Percentiles rank a stretch among this genome's conserved stretches.
Evolutionary conservation across 2,888 invertebrate genomes (phyloP).

Genomic region (Toxonevra muliebris): DNA sequence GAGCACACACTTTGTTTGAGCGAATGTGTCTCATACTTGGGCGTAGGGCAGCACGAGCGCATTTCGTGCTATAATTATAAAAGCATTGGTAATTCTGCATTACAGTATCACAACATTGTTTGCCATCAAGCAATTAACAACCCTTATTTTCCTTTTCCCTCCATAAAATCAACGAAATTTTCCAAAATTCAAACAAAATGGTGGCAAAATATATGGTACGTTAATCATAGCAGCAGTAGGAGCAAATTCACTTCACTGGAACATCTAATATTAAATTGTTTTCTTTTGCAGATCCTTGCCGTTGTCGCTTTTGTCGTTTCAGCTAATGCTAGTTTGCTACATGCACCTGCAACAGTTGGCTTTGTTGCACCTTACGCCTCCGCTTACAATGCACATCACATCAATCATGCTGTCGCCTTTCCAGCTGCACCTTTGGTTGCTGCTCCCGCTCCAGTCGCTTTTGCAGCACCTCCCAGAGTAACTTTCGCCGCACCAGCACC

Average conservation of each 20-base stretch:
- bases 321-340: slow-evolving; percentile 64
- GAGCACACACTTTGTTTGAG: background rate
- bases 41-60: slow-evolving; percentile 32
- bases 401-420: slow-evolving; percentile 79
- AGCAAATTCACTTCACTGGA: background rate
- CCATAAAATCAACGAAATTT: background rate
- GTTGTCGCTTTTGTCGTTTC: slow-evolving; percentile 53
- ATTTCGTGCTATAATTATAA: slow-evolving; percentile 40
- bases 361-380: slow-evolving; percentile 79
- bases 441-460: slow-evolving; percentile 27
- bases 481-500: slow-evolving; percentile 30
- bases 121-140: slow-evolving; percentile 43
- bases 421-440: slow-evolving; percentile 64
- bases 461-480: slow-evolving; percentile 23
- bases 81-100: slow-evolving; percentile 42
- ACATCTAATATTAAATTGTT: background rate
- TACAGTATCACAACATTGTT: slow-evolving; percentile 46
- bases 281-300: slow-evolving; percentile 50
- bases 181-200: slow-evolving; percentile 47
- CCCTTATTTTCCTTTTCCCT: background rate
- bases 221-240: background rate
- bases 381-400: slow-evolving; percentile 78
- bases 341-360: slow-evolving; percentile 64
- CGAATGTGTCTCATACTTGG: slow-evolving; percentile 38
- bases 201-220: slow-evolving; percentile 59